Evolutionary conservation across 2,797 vertebrate genomes (phyloP).

Genomic region (Choloepus didactylus): DNA sequence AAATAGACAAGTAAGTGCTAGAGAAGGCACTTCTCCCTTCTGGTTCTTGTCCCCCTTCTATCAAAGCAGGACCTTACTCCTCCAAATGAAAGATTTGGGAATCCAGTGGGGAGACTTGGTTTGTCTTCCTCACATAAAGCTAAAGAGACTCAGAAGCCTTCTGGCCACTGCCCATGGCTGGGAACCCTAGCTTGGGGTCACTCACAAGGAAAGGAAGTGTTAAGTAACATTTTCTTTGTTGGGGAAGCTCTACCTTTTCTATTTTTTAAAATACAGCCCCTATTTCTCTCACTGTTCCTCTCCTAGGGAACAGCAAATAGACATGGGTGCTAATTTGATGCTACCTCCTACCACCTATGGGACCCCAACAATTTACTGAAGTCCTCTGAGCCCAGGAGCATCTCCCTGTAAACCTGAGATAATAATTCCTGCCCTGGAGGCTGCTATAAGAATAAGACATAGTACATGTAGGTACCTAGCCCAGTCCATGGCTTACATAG

Average conservation of each 20-base stretch:
- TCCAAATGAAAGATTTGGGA: slow-evolving; percentile 16
- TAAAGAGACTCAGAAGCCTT: not conserved
- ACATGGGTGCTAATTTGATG: slow-evolving; percentile 34
- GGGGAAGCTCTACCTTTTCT: not conserved
- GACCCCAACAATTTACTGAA: not conserved
- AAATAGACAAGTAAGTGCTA: slow-evolving; percentile 72
- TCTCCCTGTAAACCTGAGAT: slow-evolving; percentile 15
- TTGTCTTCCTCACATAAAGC: not conserved
- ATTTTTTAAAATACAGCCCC: not conserved
- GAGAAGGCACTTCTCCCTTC: slow-evolving; percentile 43
- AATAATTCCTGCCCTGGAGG: not conserved
- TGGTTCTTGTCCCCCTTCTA: not conserved
- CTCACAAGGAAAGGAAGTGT: not conserved
- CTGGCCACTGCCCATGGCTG: no score
- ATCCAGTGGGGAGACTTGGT: not conserved
- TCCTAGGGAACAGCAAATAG: slow-evolving; percentile 31
- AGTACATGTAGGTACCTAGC: no score
- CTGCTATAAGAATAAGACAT: not conserved
- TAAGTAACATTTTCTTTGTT: not conserved
- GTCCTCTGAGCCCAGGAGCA: not conserved
- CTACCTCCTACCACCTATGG: not conserved
- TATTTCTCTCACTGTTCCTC: slow-evolving; percentile 42
- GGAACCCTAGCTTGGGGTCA: not conserved
- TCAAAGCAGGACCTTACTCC: not conserved
- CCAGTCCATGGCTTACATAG: not conserved